Evolutionary conservation across 2,797 vertebrate genomes (phyloP), one percentile per base, ranked within the genome.

Genomic region (Gobio occitaniae): DNA sequence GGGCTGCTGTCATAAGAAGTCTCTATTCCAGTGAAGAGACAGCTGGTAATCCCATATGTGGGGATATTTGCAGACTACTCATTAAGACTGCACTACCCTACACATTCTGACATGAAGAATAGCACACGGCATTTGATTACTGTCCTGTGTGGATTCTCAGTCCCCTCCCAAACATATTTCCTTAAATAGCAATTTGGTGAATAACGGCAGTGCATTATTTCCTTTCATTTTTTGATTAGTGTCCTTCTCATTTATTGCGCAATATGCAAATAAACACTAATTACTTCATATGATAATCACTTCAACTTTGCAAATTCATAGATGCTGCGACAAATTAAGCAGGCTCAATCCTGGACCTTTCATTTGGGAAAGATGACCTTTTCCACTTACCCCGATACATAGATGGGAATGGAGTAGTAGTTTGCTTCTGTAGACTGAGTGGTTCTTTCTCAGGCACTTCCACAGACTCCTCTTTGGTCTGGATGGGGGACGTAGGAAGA

Each of bases 341-440:
- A 65, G 9, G n/a, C 75, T 44, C 54, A 78, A 65, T 29, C 41
- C 15, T 52, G 59, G 54, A 59, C n/a, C 15, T 78, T 66, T 66
- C 9, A 68, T 69, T 80, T 41, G 32, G 48, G 15, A 71, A 72
- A 72, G 75, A 50, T 38, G 7, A 11, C 48, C 6, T 21, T 25
- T 85, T 32, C 5, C 61, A 89, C 95, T 94, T 91, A 99, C 98
- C 98, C 87, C 96, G 93, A 91, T 97, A 99, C 87, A 97, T 89
- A 63, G 95, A 91, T 90, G 94, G 96, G 89, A 96, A 97, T 0
- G 96, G 88, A 56, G 93, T 90, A 2, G 96, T 78, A 6, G 92
- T 78, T 11, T 93, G 93, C 89, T 98, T 97, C 89, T 94, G 95
- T 90, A 95, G 76, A 44, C 95, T 94, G 88, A 95, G 90, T 63